These are phyloP conservation scores for Corythornis madagascariensis DNA, from an alignment of 2,113 vertebrate genomes.

Conservation along the genomic window DNA sequence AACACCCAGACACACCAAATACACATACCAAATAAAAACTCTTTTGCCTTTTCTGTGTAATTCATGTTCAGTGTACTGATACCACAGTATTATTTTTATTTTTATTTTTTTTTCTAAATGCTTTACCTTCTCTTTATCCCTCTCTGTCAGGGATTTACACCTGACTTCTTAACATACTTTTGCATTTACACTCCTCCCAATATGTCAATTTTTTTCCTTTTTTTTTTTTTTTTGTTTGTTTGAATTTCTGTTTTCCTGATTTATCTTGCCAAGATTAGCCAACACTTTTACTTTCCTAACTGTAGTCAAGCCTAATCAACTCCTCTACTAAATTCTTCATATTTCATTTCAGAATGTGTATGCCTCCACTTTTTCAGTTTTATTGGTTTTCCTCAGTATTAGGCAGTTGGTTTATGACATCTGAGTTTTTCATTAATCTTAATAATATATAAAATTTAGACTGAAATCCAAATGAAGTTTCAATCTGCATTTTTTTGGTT, in stretches of 20 bases:
- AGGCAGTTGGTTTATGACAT: not conserved
- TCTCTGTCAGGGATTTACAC: rapidly evolving
- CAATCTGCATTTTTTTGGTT: not conserved
- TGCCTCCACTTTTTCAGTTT: not conserved
- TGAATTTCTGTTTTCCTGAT: not conserved
- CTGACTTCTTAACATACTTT: rapidly evolving
- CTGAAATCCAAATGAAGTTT: not conserved
- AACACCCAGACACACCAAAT: not conserved
- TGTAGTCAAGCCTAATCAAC: not conserved
- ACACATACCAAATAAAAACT: not conserved
- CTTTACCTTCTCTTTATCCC: not conserved
- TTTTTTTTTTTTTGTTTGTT: not conserved
- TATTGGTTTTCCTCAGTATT: not conserved
- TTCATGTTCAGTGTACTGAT: not conserved
- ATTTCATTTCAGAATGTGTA: not conserved
- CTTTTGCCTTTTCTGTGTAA: not conserved
- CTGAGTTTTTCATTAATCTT: not conserved
- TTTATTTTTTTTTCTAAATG: not conserved
- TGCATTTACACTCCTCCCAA: not conserved
- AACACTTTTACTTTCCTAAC: not conserved
- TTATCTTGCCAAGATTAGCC: not conserved
- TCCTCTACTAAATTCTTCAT: not conserved
- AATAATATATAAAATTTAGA: not conserved
- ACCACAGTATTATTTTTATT: not conserved
- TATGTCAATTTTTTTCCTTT: not conserved